Conservation (phyloP, 2,888 invertebrate genomes). For the Drosophila anomalipes region DNA sequence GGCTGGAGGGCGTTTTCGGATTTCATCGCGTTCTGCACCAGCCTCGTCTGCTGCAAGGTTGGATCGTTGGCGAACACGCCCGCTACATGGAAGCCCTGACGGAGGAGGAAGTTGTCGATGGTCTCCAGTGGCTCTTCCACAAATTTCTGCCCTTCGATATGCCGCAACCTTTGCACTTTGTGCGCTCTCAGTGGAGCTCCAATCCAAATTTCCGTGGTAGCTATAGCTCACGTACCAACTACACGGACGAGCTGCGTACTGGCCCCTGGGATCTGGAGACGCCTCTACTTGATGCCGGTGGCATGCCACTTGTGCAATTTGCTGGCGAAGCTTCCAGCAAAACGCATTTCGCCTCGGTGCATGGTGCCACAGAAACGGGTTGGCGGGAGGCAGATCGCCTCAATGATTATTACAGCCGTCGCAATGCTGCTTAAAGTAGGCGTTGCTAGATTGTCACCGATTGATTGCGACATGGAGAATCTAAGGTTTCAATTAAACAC, state of each 20-base stretch:
- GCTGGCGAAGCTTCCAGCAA: constrained; percentile 90
- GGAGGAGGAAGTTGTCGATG: constrained; percentile 85
- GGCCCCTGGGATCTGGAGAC: constrained; percentile 87
- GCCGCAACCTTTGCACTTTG: constrained; percentile 63
- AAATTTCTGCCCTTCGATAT: constrained; percentile 76
- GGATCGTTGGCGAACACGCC: constrained; percentile 89
- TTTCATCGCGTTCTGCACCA: constrained; percentile 88
- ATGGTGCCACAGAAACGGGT: constrained; percentile 91
- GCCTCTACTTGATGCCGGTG: constrained; percentile 84
- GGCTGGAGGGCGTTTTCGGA: constrained; percentile 88
- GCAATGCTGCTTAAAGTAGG: constrained; percentile 30
- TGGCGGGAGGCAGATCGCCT: constrained; percentile 90
- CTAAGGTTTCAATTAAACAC: not conserved
- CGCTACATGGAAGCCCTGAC: constrained; percentile 87
- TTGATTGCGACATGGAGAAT: constrained; percentile 2
- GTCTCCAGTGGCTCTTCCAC: constrained; percentile 70
- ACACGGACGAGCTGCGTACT: constrained; percentile 86
- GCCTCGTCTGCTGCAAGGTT: constrained; percentile 88
- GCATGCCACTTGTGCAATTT: constrained; percentile 87
- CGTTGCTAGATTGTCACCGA: not conserved
- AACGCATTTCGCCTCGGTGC: constrained; percentile 88
- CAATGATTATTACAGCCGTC: constrained; percentile 77
- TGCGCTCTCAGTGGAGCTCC: constrained; percentile 88
- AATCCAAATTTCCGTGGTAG: constrained; percentile 88
- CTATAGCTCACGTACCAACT: constrained; percentile 88